These are phyloP conservation scores for Chlorospingus semifuscus DNA, from an alignment of 2,797 vertebrate species.

Conservation along the genomic window DNA sequence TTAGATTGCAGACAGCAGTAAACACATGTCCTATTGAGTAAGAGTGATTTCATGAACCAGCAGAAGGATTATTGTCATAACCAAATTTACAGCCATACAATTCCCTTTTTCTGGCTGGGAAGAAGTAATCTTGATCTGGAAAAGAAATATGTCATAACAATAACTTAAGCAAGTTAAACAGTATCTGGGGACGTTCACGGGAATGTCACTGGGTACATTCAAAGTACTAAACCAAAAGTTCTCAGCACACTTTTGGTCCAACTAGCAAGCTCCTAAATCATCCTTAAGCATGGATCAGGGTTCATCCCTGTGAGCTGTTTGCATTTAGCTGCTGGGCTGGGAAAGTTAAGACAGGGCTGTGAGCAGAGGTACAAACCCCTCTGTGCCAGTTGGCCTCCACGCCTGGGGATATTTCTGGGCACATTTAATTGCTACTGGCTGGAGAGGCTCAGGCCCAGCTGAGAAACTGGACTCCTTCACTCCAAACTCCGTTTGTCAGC, in stretches of 20 bases:
- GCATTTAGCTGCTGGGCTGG: background rate
- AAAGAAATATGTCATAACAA: background rate
- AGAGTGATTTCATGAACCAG: background rate
- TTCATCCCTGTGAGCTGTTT: background rate
- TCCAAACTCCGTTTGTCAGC: background rate
- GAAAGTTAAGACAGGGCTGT: background rate
- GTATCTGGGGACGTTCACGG: fast-evolving
- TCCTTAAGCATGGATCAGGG: background rate
- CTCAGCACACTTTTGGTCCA: background rate
- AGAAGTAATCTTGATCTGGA: background rate
- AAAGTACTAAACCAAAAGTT: background rate
- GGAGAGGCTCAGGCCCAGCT: background rate
- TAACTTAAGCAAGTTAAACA: background rate
- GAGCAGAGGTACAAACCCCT: background rate
- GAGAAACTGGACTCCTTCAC: background rate
- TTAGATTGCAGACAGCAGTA: background rate
- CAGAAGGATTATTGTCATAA: background rate
- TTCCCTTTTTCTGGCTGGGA: background rate
- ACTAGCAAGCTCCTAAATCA: conserved; percentile 30
- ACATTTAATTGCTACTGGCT: background rate
- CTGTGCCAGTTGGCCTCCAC: background rate
- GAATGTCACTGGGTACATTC: background rate
- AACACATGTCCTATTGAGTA: background rate
- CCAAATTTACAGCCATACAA: background rate
- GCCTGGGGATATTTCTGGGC: background rate